Conservation (phyloP, 2,113 vertebrate genomes). For the Connochaetes taurinus region DNA sequence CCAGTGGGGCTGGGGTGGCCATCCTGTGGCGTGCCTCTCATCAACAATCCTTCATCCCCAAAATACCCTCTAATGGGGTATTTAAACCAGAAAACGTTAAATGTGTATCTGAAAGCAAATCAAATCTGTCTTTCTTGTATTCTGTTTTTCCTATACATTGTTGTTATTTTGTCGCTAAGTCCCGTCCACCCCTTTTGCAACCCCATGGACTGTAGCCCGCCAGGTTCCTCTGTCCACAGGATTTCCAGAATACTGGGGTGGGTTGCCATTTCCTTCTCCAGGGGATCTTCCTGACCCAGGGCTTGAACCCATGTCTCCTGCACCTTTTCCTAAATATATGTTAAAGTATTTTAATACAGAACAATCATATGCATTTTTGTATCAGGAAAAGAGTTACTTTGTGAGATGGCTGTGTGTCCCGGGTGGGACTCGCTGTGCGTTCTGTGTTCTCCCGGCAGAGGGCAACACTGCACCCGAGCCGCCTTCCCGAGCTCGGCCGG, state of each 20-base stretch:
- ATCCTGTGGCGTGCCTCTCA: no score
- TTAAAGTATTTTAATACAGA: not conserved
- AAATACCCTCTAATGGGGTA: not conserved
- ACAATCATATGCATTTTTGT: accelerated
- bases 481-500: not conserved
- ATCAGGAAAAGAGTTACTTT: not conserved
- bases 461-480: not conserved
- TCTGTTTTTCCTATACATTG: not conserved
- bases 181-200: accelerated
- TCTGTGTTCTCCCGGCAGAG: not conserved
- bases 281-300: not conserved
- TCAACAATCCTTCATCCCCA: no score
- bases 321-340: not conserved
- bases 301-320: not conserved
- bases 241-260: not conserved
- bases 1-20: not conserved
- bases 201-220: not conserved
- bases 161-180: not conserved
- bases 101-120: accelerated
- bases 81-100: not conserved
- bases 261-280: not conserved
- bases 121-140: no score
- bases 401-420: accelerated
- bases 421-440: accelerated
- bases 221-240: not conserved